A percentile compares a stretch with the other conserved stretches of the same genome.
Conservation (phyloP, 2,797 vertebrate genomes). For the Sebastes goodei region DNA sequence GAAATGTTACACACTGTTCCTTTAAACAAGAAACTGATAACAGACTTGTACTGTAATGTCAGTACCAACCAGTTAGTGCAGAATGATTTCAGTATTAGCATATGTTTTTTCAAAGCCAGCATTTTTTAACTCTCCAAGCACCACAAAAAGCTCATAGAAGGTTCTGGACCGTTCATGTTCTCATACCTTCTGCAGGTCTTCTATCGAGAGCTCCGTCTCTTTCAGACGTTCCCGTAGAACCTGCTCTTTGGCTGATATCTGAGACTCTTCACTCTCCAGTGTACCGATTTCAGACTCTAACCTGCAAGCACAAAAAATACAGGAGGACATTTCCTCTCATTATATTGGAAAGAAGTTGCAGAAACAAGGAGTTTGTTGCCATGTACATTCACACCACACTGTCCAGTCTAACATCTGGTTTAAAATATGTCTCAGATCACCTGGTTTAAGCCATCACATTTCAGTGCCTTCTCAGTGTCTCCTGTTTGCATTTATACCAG, state of each 20-base stretch:
- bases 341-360: neutral
- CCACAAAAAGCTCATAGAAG: neutral
- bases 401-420: neutral
- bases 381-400: no score
- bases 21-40: no score
- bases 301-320: conserved; percentile 77
- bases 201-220: conserved; percentile 92
- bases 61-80: neutral
- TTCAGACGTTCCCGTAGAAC: conserved; percentile 92
- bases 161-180: neutral
- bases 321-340: neutral
- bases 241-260: conserved; percentile 97
- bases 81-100: no score
- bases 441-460: neutral
- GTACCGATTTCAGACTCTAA: conserved; percentile 92
- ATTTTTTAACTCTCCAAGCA: neutral
- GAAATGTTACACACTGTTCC: no score
- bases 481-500: neutral
- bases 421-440: neutral
- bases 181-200: conserved; percentile 93
- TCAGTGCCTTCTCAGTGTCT: neutral
- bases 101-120: no score
- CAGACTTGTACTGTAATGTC: no score
- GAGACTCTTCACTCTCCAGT: conserved; percentile 94
- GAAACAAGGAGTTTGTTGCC: neutral